Evolutionary conservation across 2,888 invertebrate genomes (phyloP).

Genomic region (Ashinkailepas kermadecensis): DNA sequence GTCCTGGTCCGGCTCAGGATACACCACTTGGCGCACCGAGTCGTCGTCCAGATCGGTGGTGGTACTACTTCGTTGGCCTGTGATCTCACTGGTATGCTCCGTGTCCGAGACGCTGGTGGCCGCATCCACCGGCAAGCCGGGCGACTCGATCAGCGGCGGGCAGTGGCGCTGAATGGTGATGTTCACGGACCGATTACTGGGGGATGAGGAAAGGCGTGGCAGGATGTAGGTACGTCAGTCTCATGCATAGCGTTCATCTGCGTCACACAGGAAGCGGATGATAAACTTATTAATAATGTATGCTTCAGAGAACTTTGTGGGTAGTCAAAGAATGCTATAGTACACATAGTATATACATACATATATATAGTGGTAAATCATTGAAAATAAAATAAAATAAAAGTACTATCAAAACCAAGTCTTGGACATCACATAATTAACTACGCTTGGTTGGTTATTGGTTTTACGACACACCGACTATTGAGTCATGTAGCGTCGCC

Average conservation of each 20-base stretch:
- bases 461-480: too few species aligned
- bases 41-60: neutral
- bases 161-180: too few species aligned
- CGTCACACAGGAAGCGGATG: neutral
- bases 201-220: neutral
- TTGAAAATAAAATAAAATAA: too few species aligned
- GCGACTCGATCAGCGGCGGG: neutral
- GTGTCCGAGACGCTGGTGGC: neutral
- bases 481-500: too few species aligned
- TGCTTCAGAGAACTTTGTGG: neutral
- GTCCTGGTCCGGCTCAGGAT: neutral
- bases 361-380: too few species aligned
- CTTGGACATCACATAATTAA: too few species aligned
- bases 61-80: neutral
- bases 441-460: too few species aligned
- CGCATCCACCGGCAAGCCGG: neutral
- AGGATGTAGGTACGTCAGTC: neutral
- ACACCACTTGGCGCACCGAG: neutral
- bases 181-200: neutral
- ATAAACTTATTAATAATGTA: too few species aligned
- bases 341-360: too few species aligned
- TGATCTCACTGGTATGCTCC: neutral
- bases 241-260: neutral
- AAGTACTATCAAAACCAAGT: too few species aligned
- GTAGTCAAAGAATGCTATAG: neutral